Evolutionary conservation across 2,797 vertebrate genomes (phyloP), one percentile per base, ranked within the genome.

Genomic region (Megalops cyprinoides): DNA sequence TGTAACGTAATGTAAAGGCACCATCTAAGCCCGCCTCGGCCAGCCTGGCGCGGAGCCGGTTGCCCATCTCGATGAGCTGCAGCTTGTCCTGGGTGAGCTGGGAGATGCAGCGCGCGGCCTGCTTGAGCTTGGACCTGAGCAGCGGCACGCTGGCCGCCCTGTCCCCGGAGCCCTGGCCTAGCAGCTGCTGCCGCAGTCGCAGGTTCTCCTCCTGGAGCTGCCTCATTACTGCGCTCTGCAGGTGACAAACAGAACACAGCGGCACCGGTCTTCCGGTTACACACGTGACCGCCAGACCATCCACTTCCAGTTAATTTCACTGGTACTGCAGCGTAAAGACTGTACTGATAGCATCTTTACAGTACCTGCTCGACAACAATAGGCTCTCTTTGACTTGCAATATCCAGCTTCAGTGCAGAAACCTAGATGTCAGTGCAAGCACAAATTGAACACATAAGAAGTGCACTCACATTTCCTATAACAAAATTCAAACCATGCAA

Each of bases 61-160:
- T 98, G 84, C 95, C 93, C 88, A 96, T 91, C 84, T 97, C 96
- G 60, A 96, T 95, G 82, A 98, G 93, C 84, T 96, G 96, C 60
- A 87, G 95, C 79, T 95, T 97, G 83, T 98, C 96, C 78, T 86
- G 89, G 87, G 85, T 93, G 79, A 98, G 91, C 77, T 85, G 78
- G 34, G 90, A 91, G 56, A 97, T 96, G 79, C 89, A 92, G 42
- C 86, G 90, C 18, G 89, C 88, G 0, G 96, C 96, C 88, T 93
- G 93, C 84, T 93, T 95, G 78, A 98, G 91, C 78, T 95, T 95
- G 79, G 74, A 82, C 76, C 82, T 92, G 34, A 94, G 88, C 76
- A 78, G 81, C 37, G 20, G 74, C 34, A 82, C 74, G 14, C 82
- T 62, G 7, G 5, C 0, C 18, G 77, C 56, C 18, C 56, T 76